Base-by-base conservation (phyloP, 2,113 vertebrate genomes). In the Hippoglossus stenolepis region DNA sequence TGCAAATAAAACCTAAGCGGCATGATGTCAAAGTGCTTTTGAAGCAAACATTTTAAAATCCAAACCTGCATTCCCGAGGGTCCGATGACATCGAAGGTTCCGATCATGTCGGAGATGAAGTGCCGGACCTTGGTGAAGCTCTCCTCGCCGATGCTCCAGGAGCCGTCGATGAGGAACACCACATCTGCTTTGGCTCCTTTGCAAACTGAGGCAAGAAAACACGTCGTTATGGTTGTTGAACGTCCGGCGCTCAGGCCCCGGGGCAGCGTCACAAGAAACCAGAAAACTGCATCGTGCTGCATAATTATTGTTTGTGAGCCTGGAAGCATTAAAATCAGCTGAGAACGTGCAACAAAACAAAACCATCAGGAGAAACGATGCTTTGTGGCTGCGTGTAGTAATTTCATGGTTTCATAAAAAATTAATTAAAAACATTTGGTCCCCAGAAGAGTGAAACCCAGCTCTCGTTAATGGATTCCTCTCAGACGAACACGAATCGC, bases 131-230 rank as follows among this genome's bases (percentile, higher is more conserved):
- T 99, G 83, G 93, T 93, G 93, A 98, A 99, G 93, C 97, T 99
- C 64, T 99, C 97, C 85, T 99, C 98, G 1, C 98, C 98, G 61
- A 99, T 99, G 87, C 97, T 99, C 98, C 98, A 99, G 11, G 98
- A 99, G 62, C 97, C 97, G 65, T 99, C 98, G 53, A 98, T 97
- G 79, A 99, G 90, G 91, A 99, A 99, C n/a, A 97, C 96, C 85
- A 99, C 95, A 64, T 99, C 98, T 71, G 97, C 98, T 93, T 98
- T 99, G 85, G 98, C 98, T 14, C 98, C 98, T 95, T 95, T 97
- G 91, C 98, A 99, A 11, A 98, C 98, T 99, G 86, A 60, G 53
- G 64, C 3, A 4, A 71, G 58, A 65, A 65, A 80, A 89, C 35
- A 65, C 72, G 35, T 51, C 49, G 7, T 10, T 23, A n/a, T 43